Evolutionary conservation across 2,888 invertebrate species (phyloP).

Genomic region (Drosophila acutilabella): DNA sequence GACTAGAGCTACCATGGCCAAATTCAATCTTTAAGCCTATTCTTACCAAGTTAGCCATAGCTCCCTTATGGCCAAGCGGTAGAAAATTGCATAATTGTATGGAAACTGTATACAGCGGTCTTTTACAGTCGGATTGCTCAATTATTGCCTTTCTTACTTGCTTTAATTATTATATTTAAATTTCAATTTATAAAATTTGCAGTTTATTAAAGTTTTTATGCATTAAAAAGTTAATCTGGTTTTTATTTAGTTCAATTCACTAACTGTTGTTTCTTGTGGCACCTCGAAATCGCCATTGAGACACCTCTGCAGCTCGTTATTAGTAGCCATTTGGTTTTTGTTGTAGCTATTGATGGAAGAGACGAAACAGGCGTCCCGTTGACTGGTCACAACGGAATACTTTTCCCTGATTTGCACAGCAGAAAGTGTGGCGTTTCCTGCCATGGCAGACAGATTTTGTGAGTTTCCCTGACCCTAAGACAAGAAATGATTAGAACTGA

Average conservation of each 20-base stretch:
- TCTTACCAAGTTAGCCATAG: too few relatives aligned
- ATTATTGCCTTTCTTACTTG: too few relatives aligned
- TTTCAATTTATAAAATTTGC: background rate
- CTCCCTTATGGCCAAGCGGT: too few relatives aligned
- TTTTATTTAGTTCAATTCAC: too few relatives aligned
- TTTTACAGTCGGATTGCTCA: too few relatives aligned
- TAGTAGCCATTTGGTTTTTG: background rate
- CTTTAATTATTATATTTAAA: too few relatives aligned
- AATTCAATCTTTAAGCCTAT: too few relatives aligned
- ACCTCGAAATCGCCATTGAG: slow-evolving; percentile 9
- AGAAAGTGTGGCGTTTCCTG: slow-evolving; percentile 2
- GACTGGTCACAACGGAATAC: background rate
- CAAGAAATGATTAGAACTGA: background rate
- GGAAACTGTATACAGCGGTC: too few relatives aligned
- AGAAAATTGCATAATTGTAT: too few relatives aligned
- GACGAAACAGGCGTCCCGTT: slow-evolving; percentile 16
- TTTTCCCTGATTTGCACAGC: slow-evolving; percentile 1
- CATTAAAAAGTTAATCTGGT: too few relatives aligned
- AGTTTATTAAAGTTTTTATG: too few relatives aligned
- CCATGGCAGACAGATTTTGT: slow-evolving; percentile 7
- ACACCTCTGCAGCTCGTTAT: slow-evolving; percentile 23
- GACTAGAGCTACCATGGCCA: too few relatives aligned
- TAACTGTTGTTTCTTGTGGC: background rate
- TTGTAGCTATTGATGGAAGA: slow-evolving; percentile 19
- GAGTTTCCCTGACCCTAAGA: slow-evolving; percentile 24